Evolutionary conservation across 2,113 vertebrate species (phyloP).

Genomic region (Nymphicus hollandicus): DNA sequence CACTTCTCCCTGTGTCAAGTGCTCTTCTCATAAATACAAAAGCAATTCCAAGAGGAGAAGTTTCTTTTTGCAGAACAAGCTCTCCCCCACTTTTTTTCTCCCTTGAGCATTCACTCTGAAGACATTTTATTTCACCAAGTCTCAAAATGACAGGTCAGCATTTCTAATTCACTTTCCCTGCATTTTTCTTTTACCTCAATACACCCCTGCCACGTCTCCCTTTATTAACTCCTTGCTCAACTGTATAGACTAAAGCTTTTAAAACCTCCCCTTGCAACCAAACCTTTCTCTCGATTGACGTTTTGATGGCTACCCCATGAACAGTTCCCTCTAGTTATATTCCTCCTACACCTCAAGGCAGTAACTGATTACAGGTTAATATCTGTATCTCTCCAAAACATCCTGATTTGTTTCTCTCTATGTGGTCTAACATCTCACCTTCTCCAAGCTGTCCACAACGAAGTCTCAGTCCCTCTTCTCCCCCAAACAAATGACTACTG

Average conservation of each 20-base stretch:
- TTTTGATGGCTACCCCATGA: neutral
- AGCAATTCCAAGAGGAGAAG: neutral
- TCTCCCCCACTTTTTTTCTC: accelerated
- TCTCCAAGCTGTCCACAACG: neutral
- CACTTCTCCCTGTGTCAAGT: neutral
- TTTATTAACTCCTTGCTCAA: neutral
- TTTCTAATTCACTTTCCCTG: neutral
- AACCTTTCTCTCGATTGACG: neutral
- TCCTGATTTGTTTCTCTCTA: neutral
- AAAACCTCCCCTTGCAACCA: neutral
- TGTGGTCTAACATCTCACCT: neutral
- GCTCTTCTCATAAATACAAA: neutral
- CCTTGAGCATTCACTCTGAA: neutral
- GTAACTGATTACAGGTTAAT: constrained; percentile 14
- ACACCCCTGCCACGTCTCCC: neutral
- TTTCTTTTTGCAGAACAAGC: neutral
- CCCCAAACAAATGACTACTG: neutral
- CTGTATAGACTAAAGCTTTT: neutral
- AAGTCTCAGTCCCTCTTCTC: neutral
- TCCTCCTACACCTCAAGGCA: neutral
- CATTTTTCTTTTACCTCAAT: neutral
- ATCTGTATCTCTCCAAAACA: neutral
- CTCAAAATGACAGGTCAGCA: neutral
- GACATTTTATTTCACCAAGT: neutral
- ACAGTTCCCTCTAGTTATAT: neutral